phyloP scores from a whole-genome alignment of 1,140 invertebrate species.

The Drosophila punjabiensis region DNA sequence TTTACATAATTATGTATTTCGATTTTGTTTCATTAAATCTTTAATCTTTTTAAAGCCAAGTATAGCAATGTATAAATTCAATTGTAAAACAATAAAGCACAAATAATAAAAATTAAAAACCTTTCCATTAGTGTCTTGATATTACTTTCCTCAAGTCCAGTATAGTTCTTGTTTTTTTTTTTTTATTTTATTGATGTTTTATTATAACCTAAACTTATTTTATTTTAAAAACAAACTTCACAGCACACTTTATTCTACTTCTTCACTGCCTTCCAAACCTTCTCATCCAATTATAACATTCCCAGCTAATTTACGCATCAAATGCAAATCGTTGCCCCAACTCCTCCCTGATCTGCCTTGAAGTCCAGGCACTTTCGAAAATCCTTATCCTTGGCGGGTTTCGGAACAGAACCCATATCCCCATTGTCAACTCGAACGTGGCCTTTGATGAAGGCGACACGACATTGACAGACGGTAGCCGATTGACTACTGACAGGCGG shows the following conservation, averaged over 20 bases:
- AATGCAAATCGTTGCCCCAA: slow-evolving; percentile 57
- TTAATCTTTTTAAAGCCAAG: too few species aligned
- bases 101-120: not conserved
- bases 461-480: slow-evolving; percentile 78
- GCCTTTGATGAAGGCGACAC: slow-evolving; percentile 82
- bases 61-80: not conserved
- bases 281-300: slow-evolving; percentile 44
- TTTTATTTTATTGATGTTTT: not conserved
- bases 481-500: slow-evolving; percentile 76
- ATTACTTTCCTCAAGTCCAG: too few species aligned
- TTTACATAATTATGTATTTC: not conserved
- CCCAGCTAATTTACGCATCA: slow-evolving; percentile 62
- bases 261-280: not conserved
- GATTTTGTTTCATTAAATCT: not conserved
- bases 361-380: slow-evolving; percentile 32
- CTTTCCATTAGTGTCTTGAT: not conserved
- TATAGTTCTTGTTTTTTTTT: too few species aligned
- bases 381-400: slow-evolving; percentile 52
- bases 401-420: slow-evolving; percentile 34
- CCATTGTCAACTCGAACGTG: slow-evolving; percentile 63
- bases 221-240: not conserved
- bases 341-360: not conserved
- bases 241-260: not conserved
- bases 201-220: not conserved
- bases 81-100: not conserved